Conservation (phyloP, 2,888 invertebrate genomes). For the Leistus spinibarbis region DNA sequence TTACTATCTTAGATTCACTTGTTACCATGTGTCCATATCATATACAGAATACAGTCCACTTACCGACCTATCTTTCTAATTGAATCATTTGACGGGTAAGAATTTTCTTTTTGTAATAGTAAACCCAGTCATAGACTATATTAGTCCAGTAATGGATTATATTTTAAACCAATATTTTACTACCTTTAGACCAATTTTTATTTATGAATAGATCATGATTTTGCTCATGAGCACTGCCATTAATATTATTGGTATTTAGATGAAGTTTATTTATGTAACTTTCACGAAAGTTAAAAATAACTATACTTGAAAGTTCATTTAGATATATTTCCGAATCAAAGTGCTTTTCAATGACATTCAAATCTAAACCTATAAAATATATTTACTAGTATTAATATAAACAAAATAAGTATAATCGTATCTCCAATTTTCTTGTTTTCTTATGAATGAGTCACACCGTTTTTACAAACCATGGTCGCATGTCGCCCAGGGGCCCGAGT, state of each 20-base stretch:
- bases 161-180: no score
- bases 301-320: neutral
- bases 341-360: neutral
- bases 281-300: neutral
- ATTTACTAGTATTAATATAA: no score
- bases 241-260: neutral
- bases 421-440: neutral
- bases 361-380: neutral
- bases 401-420: neutral
- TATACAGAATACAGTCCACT: no score
- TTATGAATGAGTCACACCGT: neutral
- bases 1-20: no score
- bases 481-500: neutral
- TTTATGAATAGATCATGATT: neutral
- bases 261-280: neutral
- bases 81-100: no score
- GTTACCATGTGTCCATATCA: no score
- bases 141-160: no score
- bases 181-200: neutral
- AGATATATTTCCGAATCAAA: neutral
- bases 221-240: neutral
- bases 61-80: no score
- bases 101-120: no score
- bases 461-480: slow-evolving; percentile 1
- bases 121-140: no score